Evolutionary conservation across 2,797 vertebrate species (phyloP).

Genomic region (Naso thynnoides): DNA sequence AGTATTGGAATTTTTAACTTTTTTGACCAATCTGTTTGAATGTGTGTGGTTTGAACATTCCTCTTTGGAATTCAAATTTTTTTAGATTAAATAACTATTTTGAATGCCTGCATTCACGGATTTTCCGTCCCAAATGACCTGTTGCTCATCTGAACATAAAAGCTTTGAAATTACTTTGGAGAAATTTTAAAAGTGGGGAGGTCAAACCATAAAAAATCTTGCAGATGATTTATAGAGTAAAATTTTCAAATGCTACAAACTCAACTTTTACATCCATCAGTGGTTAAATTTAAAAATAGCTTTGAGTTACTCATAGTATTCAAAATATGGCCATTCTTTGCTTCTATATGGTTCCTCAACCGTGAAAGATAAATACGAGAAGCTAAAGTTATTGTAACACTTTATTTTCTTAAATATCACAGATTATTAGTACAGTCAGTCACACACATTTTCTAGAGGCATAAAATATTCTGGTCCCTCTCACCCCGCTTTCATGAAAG

Average conservation of each 20-base stretch:
- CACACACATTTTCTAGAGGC: slow-evolving; percentile 75
- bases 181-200: not conserved
- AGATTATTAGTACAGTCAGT: slow-evolving; percentile 85
- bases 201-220: not conserved
- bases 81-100: not conserved
- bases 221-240: not conserved
- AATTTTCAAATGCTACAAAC: not conserved
- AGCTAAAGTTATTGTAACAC: slow-evolving; percentile 68
- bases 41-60: not conserved
- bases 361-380: slow-evolving; percentile 7
- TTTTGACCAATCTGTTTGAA: not conserved
- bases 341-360: not conserved
- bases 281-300: not conserved
- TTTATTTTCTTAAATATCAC: slow-evolving; percentile 84
- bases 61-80: not conserved
- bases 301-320: not conserved
- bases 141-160: not conserved
- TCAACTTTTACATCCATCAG: not conserved
- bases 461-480: slow-evolving; percentile 72
- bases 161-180: not conserved
- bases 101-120: not conserved
- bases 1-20: not conserved
- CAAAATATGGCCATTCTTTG: not conserved
- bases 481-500: slow-evolving; percentile 57
- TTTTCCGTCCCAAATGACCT: not conserved